Evolutionary conservation across 1,140 invertebrate genomes (phyloP).

Genomic region (Medauroidea extradentata): DNA sequence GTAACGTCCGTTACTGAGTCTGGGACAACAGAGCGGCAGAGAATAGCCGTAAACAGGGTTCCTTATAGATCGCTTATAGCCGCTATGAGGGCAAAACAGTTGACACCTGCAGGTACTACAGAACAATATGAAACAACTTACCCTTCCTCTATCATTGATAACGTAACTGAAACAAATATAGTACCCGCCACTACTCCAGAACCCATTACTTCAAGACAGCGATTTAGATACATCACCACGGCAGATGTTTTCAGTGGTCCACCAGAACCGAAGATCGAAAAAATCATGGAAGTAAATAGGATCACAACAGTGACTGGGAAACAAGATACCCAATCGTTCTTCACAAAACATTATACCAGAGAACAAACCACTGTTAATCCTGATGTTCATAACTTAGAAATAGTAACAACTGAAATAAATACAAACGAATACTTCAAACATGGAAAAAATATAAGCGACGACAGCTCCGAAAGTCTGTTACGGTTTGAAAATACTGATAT

Average conservation of each 20-base stretch:
- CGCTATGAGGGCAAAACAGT: neutral
- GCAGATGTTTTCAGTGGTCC: slow-evolving; percentile 12
- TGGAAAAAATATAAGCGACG: no score
- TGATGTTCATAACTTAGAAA: neutral
- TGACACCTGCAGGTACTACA: neutral
- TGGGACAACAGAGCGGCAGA: slow-evolving; percentile 45
- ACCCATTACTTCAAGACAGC: neutral
- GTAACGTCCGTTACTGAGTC: slow-evolving; percentile 47
- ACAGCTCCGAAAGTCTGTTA: no score
- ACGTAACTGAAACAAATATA: neutral
- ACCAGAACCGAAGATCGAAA: slow-evolving; percentile 29
- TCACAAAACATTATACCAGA: neutral
- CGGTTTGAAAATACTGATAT: no score
- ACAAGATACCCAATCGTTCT: neutral
- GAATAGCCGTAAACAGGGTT: slow-evolving; percentile 40
- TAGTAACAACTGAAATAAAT: neutral
- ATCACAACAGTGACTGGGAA: slow-evolving; percentile 2
- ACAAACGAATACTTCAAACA: neutral
- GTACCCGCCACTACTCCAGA: neutral
- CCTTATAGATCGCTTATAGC: neutral
- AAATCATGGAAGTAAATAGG: slow-evolving; percentile 14
- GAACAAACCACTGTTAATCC: neutral
- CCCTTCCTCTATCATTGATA: neutral
- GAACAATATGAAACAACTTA: neutral
- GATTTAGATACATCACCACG: neutral